phyloP scores from a whole-genome alignment of 1,140 invertebrate genomes.

The Macrobrachium rosenbergii region DNA sequence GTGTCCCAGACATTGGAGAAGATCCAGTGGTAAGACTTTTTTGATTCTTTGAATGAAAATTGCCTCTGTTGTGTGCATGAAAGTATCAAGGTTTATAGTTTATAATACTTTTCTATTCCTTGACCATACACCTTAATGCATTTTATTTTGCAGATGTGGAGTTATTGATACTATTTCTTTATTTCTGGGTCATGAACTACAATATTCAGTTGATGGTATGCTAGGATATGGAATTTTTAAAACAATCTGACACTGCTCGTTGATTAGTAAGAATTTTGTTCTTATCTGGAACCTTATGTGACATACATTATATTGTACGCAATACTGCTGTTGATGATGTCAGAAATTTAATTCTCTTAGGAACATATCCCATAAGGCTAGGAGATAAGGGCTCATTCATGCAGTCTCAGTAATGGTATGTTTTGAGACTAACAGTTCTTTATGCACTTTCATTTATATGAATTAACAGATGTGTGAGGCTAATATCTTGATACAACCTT shows the following conservation, averaged over 20 bases:
- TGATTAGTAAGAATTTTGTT: too few relatives aligned
- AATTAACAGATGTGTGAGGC: conserved; percentile 48
- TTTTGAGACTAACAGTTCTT: not conserved
- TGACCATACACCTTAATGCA: not conserved
- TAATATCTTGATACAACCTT: conserved; percentile 38
- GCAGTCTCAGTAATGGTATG: not conserved
- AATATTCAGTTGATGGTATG: too few relatives aligned
- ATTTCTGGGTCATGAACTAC: too few relatives aligned
- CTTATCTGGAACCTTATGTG: not conserved
- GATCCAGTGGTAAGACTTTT: conserved; percentile 54
- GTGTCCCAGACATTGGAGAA: conserved; percentile 59
- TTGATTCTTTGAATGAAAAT: not conserved
- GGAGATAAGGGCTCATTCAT: not conserved
- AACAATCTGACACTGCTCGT: too few relatives aligned
- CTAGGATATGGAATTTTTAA: too few relatives aligned
- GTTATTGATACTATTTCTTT: too few relatives aligned
- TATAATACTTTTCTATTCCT: not conserved
- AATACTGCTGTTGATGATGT: not conserved
- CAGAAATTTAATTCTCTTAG: not conserved
- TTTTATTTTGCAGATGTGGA: too few relatives aligned
- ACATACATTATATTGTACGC: not conserved
- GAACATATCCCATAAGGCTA: not conserved
- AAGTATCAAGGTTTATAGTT: not conserved
- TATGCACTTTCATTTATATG: not conserved
- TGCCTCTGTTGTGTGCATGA: not conserved